These are phyloP conservation scores for Varecia variegata DNA, from an alignment of 2,797 vertebrate genomes.

Conservation along the genomic window DNA sequence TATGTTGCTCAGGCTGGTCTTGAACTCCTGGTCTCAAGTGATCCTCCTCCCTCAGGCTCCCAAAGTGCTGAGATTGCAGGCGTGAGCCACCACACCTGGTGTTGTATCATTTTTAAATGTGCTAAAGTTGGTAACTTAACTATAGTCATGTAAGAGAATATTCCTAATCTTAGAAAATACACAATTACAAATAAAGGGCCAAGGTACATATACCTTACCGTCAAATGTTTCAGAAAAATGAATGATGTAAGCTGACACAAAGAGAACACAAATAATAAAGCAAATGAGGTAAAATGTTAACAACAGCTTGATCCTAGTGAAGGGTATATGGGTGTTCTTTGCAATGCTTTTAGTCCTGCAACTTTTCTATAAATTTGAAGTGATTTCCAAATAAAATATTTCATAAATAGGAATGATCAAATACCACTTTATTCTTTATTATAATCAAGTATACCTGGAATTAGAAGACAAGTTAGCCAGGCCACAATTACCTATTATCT, in stretches of 20 bases:
- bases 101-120: background rate
- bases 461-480: background rate
- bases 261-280: background rate
- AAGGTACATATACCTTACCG: background rate
- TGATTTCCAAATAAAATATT: background rate
- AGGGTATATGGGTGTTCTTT: background rate
- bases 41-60: too few species aligned
- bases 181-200: background rate
- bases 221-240: background rate
- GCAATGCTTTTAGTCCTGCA: background rate
- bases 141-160: background rate
- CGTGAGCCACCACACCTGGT: too few species aligned
- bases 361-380: background rate
- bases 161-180: background rate
- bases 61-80: too few species aligned
- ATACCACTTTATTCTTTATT: background rate
- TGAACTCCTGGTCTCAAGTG: too few species aligned
- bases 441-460: background rate
- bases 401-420: background rate
- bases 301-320: background rate
- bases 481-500: background rate
- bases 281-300: background rate
- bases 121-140: background rate
- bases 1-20: too few species aligned
- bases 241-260: background rate